Base-by-base conservation (phyloP, 2,888 invertebrate genomes). In the Phengaris alcon region DNA sequence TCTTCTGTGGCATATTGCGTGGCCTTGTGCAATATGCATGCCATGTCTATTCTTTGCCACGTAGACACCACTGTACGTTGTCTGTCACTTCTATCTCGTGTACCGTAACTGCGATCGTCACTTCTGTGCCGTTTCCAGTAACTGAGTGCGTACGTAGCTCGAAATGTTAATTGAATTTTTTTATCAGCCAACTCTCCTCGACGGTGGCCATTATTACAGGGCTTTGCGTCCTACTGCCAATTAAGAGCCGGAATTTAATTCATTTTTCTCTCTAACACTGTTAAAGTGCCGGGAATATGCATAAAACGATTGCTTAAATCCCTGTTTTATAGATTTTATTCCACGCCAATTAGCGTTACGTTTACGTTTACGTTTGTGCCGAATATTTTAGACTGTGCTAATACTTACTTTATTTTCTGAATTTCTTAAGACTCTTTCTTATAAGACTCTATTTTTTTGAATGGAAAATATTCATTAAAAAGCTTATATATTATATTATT, bases 101-200 rank as follows among this genome's bases (percentile, higher is more conserved):
- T 35, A 35, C 4, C 35, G 35, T 35, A 35, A 35, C 35, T 35
- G 35, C 35, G 4, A 35, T 3, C 15, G 12, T 64, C 22, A 64
- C 59, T 9, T 64, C 22, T 35, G 6, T 12, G 35, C 9, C 12
- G 22, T 13, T 1, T 35, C 15, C 35, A 35, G 35, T 35, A 35
- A 15, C 15, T 0, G 22, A 9, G 15, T 51, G 15, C 55, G 55
- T 77, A 78, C 77, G 74, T 78, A 81, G 79, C 80, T 77, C 79
- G 76, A 81, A 82, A 82, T 82, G 81, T 81, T 84, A 82, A 82
- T 82, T 82, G 82, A 81, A 80, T 77, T 81, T 82, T 83, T 84
- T 82, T 82, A 82, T 82, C 79, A 77, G 80, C 80, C 79, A 82
- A 82, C 81, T 81, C 76, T 78, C 77, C 75, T 78, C 75, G 74